These are phyloP conservation scores for Tokudaia muenninki DNA, from an alignment of 2,797 vertebrate genomes.

Conservation along the genomic window DNA sequence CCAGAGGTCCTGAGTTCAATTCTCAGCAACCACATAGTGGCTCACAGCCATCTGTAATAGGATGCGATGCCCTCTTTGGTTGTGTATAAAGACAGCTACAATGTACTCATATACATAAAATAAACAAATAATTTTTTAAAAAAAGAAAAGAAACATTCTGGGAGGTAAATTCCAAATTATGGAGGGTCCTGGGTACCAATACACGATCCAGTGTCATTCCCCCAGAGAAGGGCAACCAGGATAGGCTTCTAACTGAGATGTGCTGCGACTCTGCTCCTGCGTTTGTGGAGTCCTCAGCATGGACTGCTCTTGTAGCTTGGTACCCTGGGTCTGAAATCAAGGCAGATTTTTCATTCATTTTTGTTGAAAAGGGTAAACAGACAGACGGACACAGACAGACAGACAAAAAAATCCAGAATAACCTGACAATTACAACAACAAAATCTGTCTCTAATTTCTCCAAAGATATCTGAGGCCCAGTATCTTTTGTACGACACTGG, in stretches of 20 bases:
- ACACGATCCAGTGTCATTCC: neutral
- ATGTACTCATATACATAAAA: too few relatives aligned
- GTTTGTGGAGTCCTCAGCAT: fast-evolving
- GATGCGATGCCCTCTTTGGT: neutral
- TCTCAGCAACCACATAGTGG: neutral
- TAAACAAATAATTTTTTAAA: too few relatives aligned
- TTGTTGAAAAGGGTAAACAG: fast-evolving
- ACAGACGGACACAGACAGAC: neutral
- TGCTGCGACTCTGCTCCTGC: neutral
- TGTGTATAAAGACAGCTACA: too few relatives aligned
- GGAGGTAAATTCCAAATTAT: neutral
- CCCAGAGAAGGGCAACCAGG: neutral
- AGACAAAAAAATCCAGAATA: neutral
- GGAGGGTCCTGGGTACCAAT: neutral
- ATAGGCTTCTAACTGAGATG: neutral
- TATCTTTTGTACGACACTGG: constrained; percentile 14
- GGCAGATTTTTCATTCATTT: neutral
- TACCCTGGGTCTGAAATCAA: neutral
- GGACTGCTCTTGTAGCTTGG: neutral
- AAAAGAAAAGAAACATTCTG: neutral
- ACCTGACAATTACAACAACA: neutral
- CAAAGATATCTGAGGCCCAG: neutral
- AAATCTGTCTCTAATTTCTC: constrained; percentile 19
- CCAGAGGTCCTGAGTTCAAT: neutral
- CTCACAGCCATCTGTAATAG: neutral